phyloP scores from a whole-genome alignment of 2,888 invertebrate species.

The Troides helena region DNA sequence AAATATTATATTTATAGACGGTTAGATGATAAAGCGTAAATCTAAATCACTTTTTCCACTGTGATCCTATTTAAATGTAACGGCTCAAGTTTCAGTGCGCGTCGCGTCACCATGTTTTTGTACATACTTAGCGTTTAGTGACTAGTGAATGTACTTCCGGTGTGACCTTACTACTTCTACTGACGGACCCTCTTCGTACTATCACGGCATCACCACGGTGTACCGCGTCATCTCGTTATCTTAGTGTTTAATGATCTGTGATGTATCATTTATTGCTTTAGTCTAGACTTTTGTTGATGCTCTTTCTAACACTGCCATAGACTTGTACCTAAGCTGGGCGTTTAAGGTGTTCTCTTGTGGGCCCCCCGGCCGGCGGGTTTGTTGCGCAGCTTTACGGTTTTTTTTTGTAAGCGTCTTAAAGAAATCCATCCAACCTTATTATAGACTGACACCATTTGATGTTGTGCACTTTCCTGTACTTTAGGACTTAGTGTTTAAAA shows the following conservation, averaged over 20 bases:
- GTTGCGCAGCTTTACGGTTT: constrained; percentile 45
- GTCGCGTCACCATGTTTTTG: constrained; percentile 55
- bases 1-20: constrained; percentile 53
- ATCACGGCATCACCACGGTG: constrained; percentile 54
- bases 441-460: constrained; percentile 78
- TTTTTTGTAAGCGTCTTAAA: constrained; percentile 46
- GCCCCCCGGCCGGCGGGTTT: constrained; percentile 29
- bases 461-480: constrained; percentile 75
- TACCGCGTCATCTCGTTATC: constrained; percentile 51
- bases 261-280: constrained; percentile 63
- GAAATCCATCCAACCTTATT: constrained; percentile 76
- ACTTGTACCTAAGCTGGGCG: constrained; percentile 30
- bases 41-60: constrained; percentile 79
- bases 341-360: constrained; percentile 14
- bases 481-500: constrained; percentile 57
- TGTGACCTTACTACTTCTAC: constrained; percentile 72
- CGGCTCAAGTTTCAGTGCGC: constrained; percentile 71
- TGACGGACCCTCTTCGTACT: constrained; percentile 45
- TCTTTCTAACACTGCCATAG: constrained; percentile 45
- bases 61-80: constrained; percentile 78
- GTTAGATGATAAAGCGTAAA: constrained; percentile 60
- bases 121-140: constrained; percentile 67
- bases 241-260: constrained; percentile 71
- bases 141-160: constrained; percentile 66
- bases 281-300: constrained; percentile 42